Evolutionary conservation across 2,888 invertebrate species (phyloP).

Genomic region (Nasonovia ribisnigri): DNA sequence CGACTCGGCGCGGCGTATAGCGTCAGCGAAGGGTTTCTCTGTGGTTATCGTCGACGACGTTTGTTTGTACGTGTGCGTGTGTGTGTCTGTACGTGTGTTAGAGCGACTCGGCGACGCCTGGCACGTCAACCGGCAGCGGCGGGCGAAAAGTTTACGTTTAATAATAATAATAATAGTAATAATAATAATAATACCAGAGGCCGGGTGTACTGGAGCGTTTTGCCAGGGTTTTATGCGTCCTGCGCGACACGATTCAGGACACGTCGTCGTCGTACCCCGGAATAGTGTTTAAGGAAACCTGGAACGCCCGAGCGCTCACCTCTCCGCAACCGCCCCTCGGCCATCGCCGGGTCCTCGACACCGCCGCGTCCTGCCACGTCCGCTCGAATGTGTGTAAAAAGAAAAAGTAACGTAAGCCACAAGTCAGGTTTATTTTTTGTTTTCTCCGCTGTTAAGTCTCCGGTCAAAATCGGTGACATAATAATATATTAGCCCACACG

Average conservation of each 20-base stretch:
- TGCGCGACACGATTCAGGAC: conserved; percentile 47
- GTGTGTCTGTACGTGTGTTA: neutral
- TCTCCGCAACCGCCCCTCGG: neutral
- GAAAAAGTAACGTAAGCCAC: neutral
- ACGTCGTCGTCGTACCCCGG: conserved; percentile 35
- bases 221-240: conserved; percentile 29
- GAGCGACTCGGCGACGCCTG: conserved; percentile 61
- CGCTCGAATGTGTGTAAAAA: neutral
- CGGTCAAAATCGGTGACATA: neutral
- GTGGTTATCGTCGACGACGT: conserved; percentile 40
- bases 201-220: conserved; percentile 57
- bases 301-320: neutral
- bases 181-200: conserved; percentile 30
- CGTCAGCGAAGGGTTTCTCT: conserved; percentile 51
- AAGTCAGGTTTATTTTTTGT: neutral
- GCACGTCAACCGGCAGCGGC: conserved; percentile 55
- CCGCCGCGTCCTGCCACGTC: neutral
- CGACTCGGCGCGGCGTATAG: conserved; percentile 30
- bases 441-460: neutral
- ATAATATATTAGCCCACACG: neutral
- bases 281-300: conserved; percentile 51
- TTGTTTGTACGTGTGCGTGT: conserved; percentile 10
- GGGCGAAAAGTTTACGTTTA: conserved; percentile 62
- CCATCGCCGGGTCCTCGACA: neutral
- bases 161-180: conserved; percentile 56